Base-by-base conservation (phyloP, 2,888 invertebrate genomes). In the Lithosia quadra region DNA sequence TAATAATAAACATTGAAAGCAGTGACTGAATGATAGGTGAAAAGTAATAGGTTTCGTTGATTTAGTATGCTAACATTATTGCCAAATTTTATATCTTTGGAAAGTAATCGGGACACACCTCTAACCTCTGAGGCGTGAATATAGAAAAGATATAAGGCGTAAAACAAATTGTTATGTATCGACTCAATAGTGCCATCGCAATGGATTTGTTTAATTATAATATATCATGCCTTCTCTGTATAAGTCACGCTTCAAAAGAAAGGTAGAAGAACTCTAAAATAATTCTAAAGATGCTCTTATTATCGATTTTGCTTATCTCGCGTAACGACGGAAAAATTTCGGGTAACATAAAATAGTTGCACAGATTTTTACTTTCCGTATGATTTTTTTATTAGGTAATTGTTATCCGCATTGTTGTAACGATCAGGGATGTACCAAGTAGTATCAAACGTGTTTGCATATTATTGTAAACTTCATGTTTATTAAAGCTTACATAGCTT, bases 21-120 rank as follows among this genome's bases (percentile, higher is more conserved):
- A 61, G 24, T 36, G 13, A 43, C 62, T 67, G 62, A 72, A 69
- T 53, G 18, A 28, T 66, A 49, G 56, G 68, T 15, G 53, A 67
- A 72, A 70, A 68, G 24, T 53, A 58, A 56, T 64, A 49, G 60
- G 21, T 56, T 68, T 68, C 9, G 55, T 67, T 13, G 24, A 55
- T 67, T 72, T 69, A 65, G 34, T 64, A n/a, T n/a, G n/a, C n/a
- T n/a, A 69, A 77, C 58, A 61, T 28, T 21, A 36, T 28, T 5
- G 13, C 33, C 0, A 34, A 57, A 24, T 18, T 57, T 69, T 36
- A 28, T 39, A 18, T 62, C 15, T 69, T 65, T 34, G 39, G 34
- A 65, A 61, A 69, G 57, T 15, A 33, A 53, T 61, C 21, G 21
- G 28, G 43, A 22, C 43, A 22, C 18, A 62, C n/a, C 39, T 55